Percentiles rank a stretch among this genome's conserved stretches.
phyloP scores from a whole-genome alignment of 2,888 invertebrate species.

The Dryocosmus kuriphilus region DNA sequence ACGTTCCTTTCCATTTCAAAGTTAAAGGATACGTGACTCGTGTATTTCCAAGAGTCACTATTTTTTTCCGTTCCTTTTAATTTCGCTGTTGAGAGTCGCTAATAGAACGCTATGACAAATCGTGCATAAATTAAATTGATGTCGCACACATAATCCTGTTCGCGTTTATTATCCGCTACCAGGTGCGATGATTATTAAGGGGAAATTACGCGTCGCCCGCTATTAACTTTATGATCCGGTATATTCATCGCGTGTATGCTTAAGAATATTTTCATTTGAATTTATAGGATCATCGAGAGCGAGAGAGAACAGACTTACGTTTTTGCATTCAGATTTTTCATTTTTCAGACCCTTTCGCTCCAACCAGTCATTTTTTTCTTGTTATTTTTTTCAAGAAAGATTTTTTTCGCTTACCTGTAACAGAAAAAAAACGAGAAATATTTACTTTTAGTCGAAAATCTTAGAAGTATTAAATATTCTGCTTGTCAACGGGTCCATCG shows the following conservation, averaged over 20 bases:
- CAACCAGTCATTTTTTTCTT: neutral
- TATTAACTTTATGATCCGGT: constrained; percentile 13
- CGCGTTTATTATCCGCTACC: constrained; percentile 16
- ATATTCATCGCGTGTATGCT: neutral
- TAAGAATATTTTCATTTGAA: neutral
- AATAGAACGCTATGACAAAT: constrained; percentile 63
- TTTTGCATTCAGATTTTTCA: neutral
- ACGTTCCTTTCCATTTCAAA: constrained; percentile 43
- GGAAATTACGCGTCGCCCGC: neutral
- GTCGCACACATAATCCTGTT: constrained; percentile 50
- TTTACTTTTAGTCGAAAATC: neutral
- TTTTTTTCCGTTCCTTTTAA: constrained; percentile 10
- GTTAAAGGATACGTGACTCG: constrained; percentile 7
- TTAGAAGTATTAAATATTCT: too few species aligned
- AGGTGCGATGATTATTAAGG: neutral
- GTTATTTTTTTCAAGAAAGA: neutral
- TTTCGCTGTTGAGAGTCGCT: constrained; percentile 26
- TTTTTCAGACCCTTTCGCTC: too few species aligned
- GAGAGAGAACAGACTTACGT: constrained; percentile 20
- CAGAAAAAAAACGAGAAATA: constrained; percentile 57
- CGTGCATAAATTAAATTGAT: constrained; percentile 69
- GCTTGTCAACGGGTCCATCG: too few species aligned
- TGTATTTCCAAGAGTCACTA: constrained; percentile 13
- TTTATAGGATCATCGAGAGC: constrained; percentile 1
- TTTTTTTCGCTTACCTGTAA: constrained; percentile 63